A percentile compares a stretch with the other conserved stretches of the same genome.
phyloP scores from a whole-genome alignment of 1,140 invertebrate genomes.

The Oryzaephilus surinamensis region DNA sequence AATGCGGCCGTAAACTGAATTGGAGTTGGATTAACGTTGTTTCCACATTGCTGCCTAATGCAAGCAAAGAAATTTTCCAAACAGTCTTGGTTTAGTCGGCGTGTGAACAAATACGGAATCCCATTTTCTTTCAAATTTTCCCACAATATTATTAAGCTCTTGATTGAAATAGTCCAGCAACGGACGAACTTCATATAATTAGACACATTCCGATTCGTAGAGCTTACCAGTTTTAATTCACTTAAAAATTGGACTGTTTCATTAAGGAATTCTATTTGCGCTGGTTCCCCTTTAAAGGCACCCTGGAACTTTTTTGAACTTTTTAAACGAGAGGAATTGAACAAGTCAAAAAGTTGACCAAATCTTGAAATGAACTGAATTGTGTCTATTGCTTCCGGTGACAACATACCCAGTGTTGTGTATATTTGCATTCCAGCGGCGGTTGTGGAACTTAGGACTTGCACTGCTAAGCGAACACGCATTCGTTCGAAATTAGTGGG shows the following conservation, averaged over 20 bases:
- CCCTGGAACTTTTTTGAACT: conserved; percentile 5
- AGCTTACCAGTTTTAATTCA: conserved; percentile 4
- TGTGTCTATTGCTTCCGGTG: conserved; percentile 9
- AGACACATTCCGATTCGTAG: conserved; percentile 4
- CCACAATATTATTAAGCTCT: too few relatives aligned
- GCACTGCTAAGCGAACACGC: conserved; percentile 25
- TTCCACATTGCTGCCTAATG: too few relatives aligned
- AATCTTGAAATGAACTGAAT: conserved; percentile 13
- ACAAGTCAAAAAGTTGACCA: conserved; percentile 22
- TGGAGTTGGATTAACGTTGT: too few relatives aligned
- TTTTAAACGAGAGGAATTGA: conserved; percentile 13
- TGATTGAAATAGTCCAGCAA: too few relatives aligned
- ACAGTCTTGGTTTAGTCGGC: conserved; percentile 15
- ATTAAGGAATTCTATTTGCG: conserved; percentile 4
- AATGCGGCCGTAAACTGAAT: too few relatives aligned
- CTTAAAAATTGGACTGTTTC: conserved; percentile 4
- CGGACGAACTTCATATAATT: conserved; percentile 7
- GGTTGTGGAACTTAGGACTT: conserved; percentile 26
- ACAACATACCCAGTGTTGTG: conserved; percentile 13
- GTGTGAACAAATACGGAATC: conserved; percentile 7
- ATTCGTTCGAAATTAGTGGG: conserved; percentile 29
- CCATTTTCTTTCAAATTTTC: conserved; percentile 4
- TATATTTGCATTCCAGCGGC: conserved; percentile 20
- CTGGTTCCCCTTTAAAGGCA: not conserved
- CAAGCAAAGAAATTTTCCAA: conserved; percentile 19